phyloP scores from a whole-genome alignment of 2,113 vertebrate genomes.

The Pitta sordida region DNA sequence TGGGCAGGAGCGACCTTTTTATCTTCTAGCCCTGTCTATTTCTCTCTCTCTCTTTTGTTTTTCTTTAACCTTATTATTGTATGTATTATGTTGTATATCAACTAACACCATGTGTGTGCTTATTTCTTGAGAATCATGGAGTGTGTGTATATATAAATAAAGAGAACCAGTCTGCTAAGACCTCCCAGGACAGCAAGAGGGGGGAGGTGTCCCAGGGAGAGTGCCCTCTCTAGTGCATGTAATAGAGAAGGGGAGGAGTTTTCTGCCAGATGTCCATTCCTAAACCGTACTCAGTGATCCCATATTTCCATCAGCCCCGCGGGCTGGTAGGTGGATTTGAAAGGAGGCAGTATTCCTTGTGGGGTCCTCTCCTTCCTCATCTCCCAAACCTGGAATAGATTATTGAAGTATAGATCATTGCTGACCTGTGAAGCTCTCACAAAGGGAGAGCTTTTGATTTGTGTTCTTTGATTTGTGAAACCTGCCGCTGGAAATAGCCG shows the following conservation, averaged over 20 bases:
- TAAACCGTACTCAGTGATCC: background rate
- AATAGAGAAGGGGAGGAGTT: background rate
- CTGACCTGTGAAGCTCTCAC: background rate
- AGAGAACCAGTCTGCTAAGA: background rate
- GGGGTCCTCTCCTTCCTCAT: background rate
- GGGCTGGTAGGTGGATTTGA: background rate
- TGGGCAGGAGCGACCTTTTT: background rate
- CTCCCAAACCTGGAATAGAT: background rate
- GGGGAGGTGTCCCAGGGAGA: background rate
- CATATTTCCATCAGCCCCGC: background rate
- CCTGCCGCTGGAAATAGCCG: background rate
- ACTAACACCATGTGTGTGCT: background rate
- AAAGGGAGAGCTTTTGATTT: background rate
- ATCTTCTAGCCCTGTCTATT: background rate
- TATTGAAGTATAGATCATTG: background rate
- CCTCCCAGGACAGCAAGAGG: background rate
- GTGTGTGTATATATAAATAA: background rate
- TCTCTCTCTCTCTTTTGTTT: background rate
- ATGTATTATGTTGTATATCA: background rate
- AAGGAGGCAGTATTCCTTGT: background rate
- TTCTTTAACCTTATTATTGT: background rate
- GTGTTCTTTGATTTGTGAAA: background rate
- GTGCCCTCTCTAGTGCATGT: fast-evolving
- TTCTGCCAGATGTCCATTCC: background rate
- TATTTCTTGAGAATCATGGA: background rate